Percentiles rank a stretch among this genome's conserved stretches.
Evolutionary conservation across 2,797 vertebrate species (phyloP).

Genomic region (Pipistrellus nathusii): DNA sequence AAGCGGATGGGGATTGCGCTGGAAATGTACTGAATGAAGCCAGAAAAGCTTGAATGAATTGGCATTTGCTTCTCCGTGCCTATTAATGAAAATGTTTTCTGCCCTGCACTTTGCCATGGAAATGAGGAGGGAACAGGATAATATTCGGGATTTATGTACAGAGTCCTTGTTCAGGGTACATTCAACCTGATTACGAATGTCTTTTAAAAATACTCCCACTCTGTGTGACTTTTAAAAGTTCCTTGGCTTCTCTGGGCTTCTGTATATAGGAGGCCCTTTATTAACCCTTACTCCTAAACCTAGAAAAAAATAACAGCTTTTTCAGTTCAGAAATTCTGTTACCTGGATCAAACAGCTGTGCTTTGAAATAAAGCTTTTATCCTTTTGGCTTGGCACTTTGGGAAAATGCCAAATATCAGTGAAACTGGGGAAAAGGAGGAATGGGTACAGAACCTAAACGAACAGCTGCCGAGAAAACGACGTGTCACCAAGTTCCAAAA

Average conservation of each 20-base stretch:
- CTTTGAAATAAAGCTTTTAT: too few species aligned
- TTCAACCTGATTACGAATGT: background rate
- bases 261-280: too few species aligned
- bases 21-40: background rate
- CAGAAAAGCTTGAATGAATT: background rate
- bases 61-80: background rate
- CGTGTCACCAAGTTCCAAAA: background rate
- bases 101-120: background rate
- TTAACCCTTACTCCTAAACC: background rate
- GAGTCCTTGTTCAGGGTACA: background rate
- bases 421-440: rapidly evolving
- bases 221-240: background rate
- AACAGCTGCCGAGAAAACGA: background rate
- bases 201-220: background rate
- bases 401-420: too few species aligned
- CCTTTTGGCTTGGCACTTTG: too few species aligned
- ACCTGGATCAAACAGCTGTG: too few species aligned
- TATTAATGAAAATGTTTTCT: background rate
- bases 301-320: background rate
- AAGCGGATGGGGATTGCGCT: too few species aligned
- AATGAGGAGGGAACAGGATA: background rate
- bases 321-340: background rate
- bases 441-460: background rate
- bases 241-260: background rate
- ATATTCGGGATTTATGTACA: background rate